These are phyloP conservation scores for Globicephala melas DNA, from an alignment of 2,113 vertebrate genomes.

Conservation along the genomic window DNA sequence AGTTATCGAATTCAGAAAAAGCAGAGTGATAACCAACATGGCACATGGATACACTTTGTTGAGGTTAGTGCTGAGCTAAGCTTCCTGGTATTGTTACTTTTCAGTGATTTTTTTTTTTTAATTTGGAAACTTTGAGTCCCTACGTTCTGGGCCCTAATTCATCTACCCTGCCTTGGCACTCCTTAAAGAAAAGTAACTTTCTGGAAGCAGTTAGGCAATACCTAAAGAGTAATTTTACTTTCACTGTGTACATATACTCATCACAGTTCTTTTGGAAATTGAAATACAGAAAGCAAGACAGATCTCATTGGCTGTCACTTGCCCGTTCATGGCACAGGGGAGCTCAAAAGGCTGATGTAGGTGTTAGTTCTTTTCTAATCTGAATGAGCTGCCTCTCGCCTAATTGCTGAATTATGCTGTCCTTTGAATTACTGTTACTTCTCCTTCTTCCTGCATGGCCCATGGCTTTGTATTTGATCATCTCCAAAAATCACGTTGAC, in stretches of 20 bases:
- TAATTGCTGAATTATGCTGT: neutral
- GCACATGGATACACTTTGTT: accelerated
- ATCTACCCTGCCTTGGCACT: neutral
- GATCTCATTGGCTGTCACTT: neutral
- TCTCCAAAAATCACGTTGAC: neutral
- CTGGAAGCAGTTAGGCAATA: neutral
- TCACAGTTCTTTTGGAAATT: neutral
- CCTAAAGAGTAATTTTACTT: neutral
- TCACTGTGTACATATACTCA: neutral
- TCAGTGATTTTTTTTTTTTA: neutral
- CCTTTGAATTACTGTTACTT: neutral
- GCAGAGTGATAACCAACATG: accelerated
- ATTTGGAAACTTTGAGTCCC: neutral
- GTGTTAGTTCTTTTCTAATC: accelerated
- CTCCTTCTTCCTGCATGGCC: neutral
- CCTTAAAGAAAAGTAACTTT: neutral
- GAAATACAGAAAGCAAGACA: neutral
- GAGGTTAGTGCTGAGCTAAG: neutral
- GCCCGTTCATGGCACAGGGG: neutral
- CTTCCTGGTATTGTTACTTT: neutral
- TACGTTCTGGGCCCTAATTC: neutral
- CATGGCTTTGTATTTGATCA: neutral
- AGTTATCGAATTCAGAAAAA: neutral
- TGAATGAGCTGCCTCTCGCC: accelerated
- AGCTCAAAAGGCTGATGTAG: neutral